Base-by-base conservation (phyloP, 1,140 invertebrate genomes). In the Ceratoteleas bidentatus region DNA sequence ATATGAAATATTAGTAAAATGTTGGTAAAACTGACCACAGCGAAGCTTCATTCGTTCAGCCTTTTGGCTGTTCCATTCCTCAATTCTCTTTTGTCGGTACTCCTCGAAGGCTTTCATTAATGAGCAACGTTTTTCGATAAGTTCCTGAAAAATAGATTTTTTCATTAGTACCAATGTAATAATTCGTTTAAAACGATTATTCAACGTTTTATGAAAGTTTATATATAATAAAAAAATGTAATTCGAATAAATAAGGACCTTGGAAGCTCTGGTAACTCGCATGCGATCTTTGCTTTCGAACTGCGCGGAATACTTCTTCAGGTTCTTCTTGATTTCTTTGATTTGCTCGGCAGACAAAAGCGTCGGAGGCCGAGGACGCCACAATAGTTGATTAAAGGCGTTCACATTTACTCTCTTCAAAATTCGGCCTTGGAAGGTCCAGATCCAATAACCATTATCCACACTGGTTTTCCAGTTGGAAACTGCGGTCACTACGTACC, bases 241-340 rank as follows among this genome's bases (percentile, higher is more conserved):
- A n/a, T n/a, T n/a, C n/a, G n/a, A n/a, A n/a, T n/a, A n/a, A n/a
- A n/a, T n/a, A n/a, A n/a, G n/a, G n/a, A n/a, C n/a, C 94, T 99
- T 99, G 50, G 98, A 99, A 40, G 98, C 98, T 85, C 98, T 97
- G 50, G 96, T 97, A 87, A 96, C 93, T 56, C 97, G 94, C 93
- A 98, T 95, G 62, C 97, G 95, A 93, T 99, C 99, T 90, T 99
- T 98, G 84, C 95, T 96, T 87, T 99, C 98, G 90, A 99, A 99
- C 90, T 97, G 95, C 5, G 96, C 94, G 65, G 97, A 97, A 93
- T 99, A 99, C 88, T 98, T 98, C 93, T 99, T 99, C 86, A 99
- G 93, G 89, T 98, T 99, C 93, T 99, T 99, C 91, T 98, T 98
- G 73, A 99, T 98, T 50, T 99, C 97, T 92, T 98, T 96, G 66